These are phyloP conservation scores for Paramormyrops hopkinsi DNA, from an alignment of 2,797 vertebrate genomes.

Conservation along the genomic window DNA sequence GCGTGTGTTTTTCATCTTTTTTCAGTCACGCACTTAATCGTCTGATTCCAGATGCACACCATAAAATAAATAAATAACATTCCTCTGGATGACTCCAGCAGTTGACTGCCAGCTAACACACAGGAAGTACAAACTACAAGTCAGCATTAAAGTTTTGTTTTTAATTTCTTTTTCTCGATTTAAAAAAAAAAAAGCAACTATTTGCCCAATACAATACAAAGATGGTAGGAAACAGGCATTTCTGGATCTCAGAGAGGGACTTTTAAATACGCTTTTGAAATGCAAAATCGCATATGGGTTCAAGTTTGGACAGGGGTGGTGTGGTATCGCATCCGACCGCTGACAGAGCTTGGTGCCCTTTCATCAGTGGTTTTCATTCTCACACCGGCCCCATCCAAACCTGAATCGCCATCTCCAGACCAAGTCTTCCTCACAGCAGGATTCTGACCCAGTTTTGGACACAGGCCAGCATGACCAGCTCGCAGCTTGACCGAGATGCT, in stretches of 20 bases:
- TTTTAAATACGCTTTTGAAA: constrained; percentile 22
- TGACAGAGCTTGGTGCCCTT: constrained; percentile 81
- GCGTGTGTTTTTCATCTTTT: constrained; percentile 7
- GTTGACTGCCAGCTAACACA: background rate
- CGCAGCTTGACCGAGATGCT: background rate
- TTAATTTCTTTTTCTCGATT: constrained; percentile 46
- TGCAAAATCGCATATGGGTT: constrained; percentile 42
- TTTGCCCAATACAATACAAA: constrained; percentile 38
- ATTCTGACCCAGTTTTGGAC: background rate
- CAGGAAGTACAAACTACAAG: constrained; percentile 22
- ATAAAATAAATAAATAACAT: background rate
- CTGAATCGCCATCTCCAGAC: constrained; percentile 39
- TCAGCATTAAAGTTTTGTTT: constrained; percentile 44
- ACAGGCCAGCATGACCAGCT: constrained; percentile 16
- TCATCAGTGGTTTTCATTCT: constrained; percentile 82
- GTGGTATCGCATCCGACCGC: constrained; percentile 74
- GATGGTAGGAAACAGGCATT: constrained; percentile 32
- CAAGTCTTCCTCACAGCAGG: constrained; percentile 1
- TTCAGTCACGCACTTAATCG: background rate
- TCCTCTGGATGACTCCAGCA: background rate
- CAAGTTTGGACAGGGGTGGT: constrained; percentile 44
- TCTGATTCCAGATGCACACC: background rate
- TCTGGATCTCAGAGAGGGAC: background rate
- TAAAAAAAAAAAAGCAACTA: constrained; percentile 43
- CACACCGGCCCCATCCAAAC: constrained; percentile 58